These are phyloP conservation scores for Hartigia nigra DNA, from an alignment of 2,888 invertebrate species.

Conservation along the genomic window DNA sequence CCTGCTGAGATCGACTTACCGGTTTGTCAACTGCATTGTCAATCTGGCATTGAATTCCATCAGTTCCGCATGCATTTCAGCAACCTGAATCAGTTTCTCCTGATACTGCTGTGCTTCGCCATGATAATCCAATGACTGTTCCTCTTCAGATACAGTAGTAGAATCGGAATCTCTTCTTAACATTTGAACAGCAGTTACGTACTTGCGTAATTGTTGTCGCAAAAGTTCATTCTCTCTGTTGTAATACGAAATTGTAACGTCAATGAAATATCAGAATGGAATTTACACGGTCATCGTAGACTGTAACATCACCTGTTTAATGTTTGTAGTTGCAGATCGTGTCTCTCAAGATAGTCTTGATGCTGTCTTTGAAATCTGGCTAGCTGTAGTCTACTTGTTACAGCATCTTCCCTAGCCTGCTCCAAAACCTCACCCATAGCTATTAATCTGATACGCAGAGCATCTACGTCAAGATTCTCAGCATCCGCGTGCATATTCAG, in stretches of 20 bases:
- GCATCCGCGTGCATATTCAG: conserved; percentile 44
- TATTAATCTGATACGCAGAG: conserved; percentile 50
- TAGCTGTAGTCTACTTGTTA: conserved; percentile 55
- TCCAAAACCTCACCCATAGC: conserved; percentile 58
- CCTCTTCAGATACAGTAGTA: conserved; percentile 54
- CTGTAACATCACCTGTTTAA: conserved; percentile 70
- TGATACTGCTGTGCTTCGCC: conserved; percentile 85
- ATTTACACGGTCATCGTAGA: background rate
- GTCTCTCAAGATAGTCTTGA: conserved; percentile 61
- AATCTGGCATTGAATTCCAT: conserved; percentile 92
- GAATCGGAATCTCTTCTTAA: conserved; percentile 72
- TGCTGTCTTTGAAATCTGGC: conserved; percentile 61
- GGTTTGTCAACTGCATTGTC: conserved; percentile 74
- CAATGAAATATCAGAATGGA: background rate
- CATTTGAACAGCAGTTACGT: conserved; percentile 90
- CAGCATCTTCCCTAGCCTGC: conserved; percentile 59
- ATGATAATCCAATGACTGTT: conserved; percentile 66
- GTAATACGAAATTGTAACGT: conserved; percentile 40
- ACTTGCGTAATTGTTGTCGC: conserved; percentile 86
- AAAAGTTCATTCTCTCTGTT: conserved; percentile 83
- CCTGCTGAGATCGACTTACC: conserved; percentile 39
- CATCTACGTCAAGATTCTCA: conserved; percentile 50
- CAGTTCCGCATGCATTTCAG: conserved; percentile 94
- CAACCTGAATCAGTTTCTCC: conserved; percentile 88
- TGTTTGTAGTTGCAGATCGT: conserved; percentile 70